phyloP scores from a whole-genome alignment of 2,888 invertebrate genomes.

The Corythucha ciliata region DNA sequence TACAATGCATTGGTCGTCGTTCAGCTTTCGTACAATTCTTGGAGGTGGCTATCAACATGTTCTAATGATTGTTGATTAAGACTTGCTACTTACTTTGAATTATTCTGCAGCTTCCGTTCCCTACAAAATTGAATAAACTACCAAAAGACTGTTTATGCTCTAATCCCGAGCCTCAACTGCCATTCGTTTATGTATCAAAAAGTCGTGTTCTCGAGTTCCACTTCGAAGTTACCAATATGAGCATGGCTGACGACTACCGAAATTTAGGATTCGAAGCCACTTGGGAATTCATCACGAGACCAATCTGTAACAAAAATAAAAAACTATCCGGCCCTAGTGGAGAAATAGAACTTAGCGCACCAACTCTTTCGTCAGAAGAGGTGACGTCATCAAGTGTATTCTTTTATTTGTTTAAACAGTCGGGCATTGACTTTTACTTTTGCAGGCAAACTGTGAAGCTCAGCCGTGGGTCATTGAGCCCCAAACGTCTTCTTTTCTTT shows the following conservation, averaged over 20 bases:
- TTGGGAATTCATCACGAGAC: conserved; percentile 70
- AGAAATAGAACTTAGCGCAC: conserved; percentile 54
- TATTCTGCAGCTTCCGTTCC: conserved; percentile 30
- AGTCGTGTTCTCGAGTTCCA: conserved; percentile 68
- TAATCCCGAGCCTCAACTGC: conserved; percentile 45
- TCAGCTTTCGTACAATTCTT: conserved; percentile 62
- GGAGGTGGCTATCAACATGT: conserved; percentile 39
- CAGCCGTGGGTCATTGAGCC: conserved; percentile 72
- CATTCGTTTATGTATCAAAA: conserved; percentile 67
- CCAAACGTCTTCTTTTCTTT: conserved; percentile 63
- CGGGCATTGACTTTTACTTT: conserved; percentile 28
- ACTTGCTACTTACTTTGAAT: neutral
- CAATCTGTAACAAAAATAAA: conserved; percentile 59
- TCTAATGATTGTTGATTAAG: neutral
- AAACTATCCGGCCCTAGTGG: conserved; percentile 67
- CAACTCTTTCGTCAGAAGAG: conserved; percentile 46
- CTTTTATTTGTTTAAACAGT: neutral
- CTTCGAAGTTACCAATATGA: conserved; percentile 75
- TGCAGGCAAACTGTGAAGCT: conserved; percentile 67
- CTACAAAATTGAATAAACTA: conserved; percentile 29
- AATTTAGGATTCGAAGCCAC: conserved; percentile 74
- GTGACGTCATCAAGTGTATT: conserved; percentile 38
- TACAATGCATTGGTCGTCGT: conserved; percentile 60
- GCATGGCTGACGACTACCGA: conserved; percentile 73
- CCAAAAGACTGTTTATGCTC: conserved; percentile 74